phyloP scores from a whole-genome alignment of 2,797 vertebrate genomes.

The Prionace glauca region DNA sequence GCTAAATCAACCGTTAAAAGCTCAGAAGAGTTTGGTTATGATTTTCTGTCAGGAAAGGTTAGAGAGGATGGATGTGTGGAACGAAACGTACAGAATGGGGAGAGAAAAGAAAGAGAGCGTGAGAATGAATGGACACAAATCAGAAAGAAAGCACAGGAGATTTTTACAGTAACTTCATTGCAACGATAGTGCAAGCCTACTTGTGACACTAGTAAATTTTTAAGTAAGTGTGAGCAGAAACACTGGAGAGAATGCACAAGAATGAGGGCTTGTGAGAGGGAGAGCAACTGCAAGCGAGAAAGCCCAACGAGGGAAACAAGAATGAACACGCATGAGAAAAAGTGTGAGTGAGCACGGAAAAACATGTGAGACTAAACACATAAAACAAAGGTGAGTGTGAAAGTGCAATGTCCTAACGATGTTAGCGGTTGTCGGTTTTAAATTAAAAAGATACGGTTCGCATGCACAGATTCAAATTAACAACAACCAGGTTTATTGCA shows the following conservation, averaged over 20 bases:
- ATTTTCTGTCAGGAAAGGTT: not conserved
- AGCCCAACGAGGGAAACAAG: not conserved
- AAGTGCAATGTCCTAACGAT: too few relatives aligned
- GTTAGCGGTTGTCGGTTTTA: too few relatives aligned
- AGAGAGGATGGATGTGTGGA: not conserved
- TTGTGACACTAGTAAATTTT: too few relatives aligned
- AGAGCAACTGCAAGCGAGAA: not conserved
- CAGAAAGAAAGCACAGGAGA: not conserved
- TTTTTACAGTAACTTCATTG: too few relatives aligned
- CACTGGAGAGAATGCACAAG: not conserved
- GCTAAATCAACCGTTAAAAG: not conserved
- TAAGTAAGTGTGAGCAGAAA: not conserved
- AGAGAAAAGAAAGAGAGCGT: not conserved
- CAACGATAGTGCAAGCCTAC: too few relatives aligned
- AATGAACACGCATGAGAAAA: not conserved
- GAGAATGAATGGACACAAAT: not conserved
- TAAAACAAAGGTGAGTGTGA: not conserved
- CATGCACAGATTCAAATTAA: too few relatives aligned
- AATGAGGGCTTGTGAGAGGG: too few relatives aligned
- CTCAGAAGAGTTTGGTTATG: not conserved
- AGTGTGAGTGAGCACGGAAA: too few relatives aligned
- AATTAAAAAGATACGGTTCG: too few relatives aligned
- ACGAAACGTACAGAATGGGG: not conserved
- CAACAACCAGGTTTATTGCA: too few relatives aligned
- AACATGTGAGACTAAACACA: too few relatives aligned